phyloP scores from a whole-genome alignment of 1,140 invertebrate species.

The Drosophila insularis region DNA sequence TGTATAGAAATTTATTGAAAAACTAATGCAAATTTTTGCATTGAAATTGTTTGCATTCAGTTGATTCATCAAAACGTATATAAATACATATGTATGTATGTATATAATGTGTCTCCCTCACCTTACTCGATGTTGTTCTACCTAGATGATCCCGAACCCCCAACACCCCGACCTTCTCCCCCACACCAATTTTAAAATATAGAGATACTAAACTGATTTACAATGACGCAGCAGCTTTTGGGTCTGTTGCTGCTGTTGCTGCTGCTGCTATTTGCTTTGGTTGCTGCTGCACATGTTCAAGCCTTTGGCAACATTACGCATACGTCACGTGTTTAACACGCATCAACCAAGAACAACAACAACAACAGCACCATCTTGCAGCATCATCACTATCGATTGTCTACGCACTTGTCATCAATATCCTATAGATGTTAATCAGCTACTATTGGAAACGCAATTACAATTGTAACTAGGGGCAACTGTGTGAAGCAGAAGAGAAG shows the following conservation, averaged over 20 bases:
- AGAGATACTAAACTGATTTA: slow-evolving; percentile 2
- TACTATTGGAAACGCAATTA: slow-evolving; percentile 21
- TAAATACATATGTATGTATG: not conserved
- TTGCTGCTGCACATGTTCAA: slow-evolving; percentile 23
- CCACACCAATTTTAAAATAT: not conserved
- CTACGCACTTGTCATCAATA: slow-evolving; percentile 48
- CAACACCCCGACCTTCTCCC: not conserved
- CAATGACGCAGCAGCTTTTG: slow-evolving; percentile 15
- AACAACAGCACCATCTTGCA: not conserved
- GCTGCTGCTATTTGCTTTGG: not conserved
- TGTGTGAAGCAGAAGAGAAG: slow-evolving; percentile 3
- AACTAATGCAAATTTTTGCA: no score
- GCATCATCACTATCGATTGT: not conserved
- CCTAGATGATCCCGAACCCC: not conserved
- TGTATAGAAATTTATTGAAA: no score
- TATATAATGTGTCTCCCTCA: not conserved
- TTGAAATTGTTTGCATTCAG: not conserved
- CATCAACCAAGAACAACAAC: slow-evolving; percentile 53
- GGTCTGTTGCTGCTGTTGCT: not conserved
- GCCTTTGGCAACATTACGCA: slow-evolving; percentile 52
- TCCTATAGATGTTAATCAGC: slow-evolving; percentile 30
- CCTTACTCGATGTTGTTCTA: not conserved
- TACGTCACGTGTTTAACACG: slow-evolving; percentile 72
- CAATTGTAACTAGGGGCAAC: slow-evolving; percentile 30
- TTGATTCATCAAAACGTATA: not conserved